A percentile compares a stretch with the other conserved stretches of the same genome.
Conservation (phyloP, 1,140 invertebrate species). For the Anastatus disparis region DNA sequence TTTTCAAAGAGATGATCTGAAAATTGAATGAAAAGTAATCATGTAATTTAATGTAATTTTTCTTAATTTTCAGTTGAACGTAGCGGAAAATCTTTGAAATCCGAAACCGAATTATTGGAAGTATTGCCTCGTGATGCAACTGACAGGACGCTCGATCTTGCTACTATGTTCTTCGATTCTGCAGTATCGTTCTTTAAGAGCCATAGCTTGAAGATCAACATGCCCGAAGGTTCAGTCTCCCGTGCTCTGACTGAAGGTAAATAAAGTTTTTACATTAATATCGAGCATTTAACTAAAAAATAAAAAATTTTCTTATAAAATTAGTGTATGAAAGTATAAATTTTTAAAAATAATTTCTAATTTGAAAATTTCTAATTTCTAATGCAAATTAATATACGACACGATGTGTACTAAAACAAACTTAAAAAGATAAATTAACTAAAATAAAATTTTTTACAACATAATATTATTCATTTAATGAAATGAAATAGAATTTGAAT, state of each 20-base stretch:
- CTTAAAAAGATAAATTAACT: no score
- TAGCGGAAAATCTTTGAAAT: conserved; percentile 64
- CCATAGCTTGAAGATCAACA: conserved; percentile 72
- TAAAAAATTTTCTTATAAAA: no score
- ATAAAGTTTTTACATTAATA: background rate
- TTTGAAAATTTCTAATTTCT: no score
- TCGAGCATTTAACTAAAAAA: no score
- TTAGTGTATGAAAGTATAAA: no score
- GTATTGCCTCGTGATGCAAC: conserved; percentile 66
- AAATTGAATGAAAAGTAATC: no score
- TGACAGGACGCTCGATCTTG: conserved; percentile 66
- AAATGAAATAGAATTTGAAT: background rate
- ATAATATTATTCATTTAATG: background rate
- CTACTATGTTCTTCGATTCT: conserved; percentile 69
- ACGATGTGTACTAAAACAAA: no score
- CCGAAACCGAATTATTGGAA: conserved; percentile 66
- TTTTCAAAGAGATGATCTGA: no score
- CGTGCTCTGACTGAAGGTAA: conserved; percentile 26
- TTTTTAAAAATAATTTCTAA: no score
- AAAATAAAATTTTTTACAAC: background rate
- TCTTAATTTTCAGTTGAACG: conserved; percentile 60
- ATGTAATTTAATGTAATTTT: no score
- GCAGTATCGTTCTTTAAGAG: conserved; percentile 68
- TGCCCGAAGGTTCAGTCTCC: conserved; percentile 58
- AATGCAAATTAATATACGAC: no score